Conservation (phyloP, 2,888 invertebrate genomes). For the Zonitis immaculata region DNA sequence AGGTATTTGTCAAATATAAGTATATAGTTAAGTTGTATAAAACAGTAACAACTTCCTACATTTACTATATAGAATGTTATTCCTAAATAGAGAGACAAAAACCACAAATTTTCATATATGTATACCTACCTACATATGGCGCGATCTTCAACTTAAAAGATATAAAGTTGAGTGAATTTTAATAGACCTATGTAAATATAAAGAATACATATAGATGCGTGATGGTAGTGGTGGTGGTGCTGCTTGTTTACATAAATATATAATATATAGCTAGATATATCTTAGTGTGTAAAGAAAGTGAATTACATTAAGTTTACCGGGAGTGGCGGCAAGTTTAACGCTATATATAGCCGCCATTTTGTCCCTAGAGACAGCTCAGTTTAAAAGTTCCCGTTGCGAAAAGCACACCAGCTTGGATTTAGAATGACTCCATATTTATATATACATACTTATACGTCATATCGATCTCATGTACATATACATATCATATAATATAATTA, state of each 20-base stretch:
- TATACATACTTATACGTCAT: constrained; percentile 44
- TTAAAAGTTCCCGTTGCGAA: constrained; percentile 44
- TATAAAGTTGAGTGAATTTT: neutral
- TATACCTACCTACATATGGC: no score
- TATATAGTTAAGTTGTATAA: no score
- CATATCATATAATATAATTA: no score
- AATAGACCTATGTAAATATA: neutral
- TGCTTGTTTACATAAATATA: neutral
- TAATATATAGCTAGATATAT: neutral
- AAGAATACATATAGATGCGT: no score
- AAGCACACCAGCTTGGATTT: constrained; percentile 36
- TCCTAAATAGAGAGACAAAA: no score
- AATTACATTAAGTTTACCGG: neutral
- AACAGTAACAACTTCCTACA: no score
- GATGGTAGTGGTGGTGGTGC: neutral
- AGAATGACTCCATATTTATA: constrained; percentile 43
- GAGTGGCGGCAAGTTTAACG: constrained; percentile 11
- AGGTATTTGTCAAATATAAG: no score
- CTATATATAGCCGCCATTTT: constrained; percentile 37
- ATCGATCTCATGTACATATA: no score
- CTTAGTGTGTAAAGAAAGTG: neutral
- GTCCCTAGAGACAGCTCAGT: constrained; percentile 45
- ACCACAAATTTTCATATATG: no score
- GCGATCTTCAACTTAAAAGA: no score
- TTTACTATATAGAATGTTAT: no score